Base-by-base conservation (phyloP, 2,888 invertebrate species). In the Chrysomela aeneicollis region DNA sequence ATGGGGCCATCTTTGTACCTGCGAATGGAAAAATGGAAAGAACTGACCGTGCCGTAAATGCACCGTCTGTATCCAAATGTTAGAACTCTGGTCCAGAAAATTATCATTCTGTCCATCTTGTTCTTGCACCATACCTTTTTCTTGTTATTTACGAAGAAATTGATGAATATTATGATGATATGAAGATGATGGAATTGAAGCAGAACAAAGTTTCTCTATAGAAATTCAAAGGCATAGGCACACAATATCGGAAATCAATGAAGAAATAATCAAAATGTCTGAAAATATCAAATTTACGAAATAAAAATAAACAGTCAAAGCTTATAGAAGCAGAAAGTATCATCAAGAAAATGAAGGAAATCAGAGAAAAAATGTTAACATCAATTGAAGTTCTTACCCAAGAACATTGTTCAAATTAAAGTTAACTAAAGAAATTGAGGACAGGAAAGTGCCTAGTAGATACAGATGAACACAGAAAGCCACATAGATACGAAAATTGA, bases 281-380 rank as follows among this genome's bases (percentile, higher is more conserved):
- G 52, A 52, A 26, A 30, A 52, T 52, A 30, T 26, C 52, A 52
- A 26, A 52, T 30, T 52, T 52, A 30, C 30, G 12, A 26, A 30
- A 52, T 1, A 52, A 52, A 30, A 52, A 52, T 26, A 9, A 30
- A 52, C 2, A 52, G 52, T 52, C 52, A n/a, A 26, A 52, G n/a
- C 26, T 52, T 30, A 52, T 26, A 52, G 52, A 52, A 15, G 26
- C 52, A 52, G 52, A 30, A 52, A 52, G 15, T 52, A 26, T n/a
- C 52, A 52, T 52, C 26, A 52, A 52, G 15, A 15, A 52, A 52
- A 52, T 52, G 26, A 52, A 52, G 12, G 52, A 30, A 52, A 52
- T 52, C 30, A 52, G 52, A 52, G 26, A 52, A 26, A 26, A 42
- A 15, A 42, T 42, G 42, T 42, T 42, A 42, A 42, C 42, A 6